Base-by-base conservation (phyloP, 2,113 vertebrate genomes). In the Platichthys stellatus region DNA sequence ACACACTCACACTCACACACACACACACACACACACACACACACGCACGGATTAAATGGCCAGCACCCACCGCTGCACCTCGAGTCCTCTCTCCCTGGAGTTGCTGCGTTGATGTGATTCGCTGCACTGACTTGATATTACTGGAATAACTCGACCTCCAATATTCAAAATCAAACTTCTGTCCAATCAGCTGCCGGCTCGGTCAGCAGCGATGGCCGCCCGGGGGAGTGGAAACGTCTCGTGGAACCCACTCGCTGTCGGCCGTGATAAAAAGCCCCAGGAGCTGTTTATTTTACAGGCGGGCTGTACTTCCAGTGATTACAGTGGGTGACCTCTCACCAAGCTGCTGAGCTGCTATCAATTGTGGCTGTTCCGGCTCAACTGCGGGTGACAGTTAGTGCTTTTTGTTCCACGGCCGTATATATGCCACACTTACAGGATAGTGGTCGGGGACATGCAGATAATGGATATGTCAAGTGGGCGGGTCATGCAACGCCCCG, bases 281-380 rank as follows among this genome's bases (percentile, higher is more conserved):
- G 64, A 80, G 80, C 73, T 85, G 82, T 84, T 84, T 79, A 77
- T 87, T 86, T 89, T 74, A 83, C 77, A 77, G 79, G 72, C 45
- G 9, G 75, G 73, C 85, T 70, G 31, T 76, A 82, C 83, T 82
- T 78, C 57, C 68, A 74, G 73, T 70, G 78, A 86, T 90, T 90
- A 84, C 69, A 73, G 68, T 26, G 76, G 73, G 77, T 77, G 84
- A 86, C 86, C 85, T 91, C 88, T 88, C 67, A 76, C 84, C 66
- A 66, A 62, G 74, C 83, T 73, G 81, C 35, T 70, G 78, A 83
- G 86, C 63, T 68, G 76, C 81, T 77, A 87, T 90, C 81, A 86
- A 80, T 87, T 86, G 84, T 75, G 74, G 81, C 79, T 71, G 65
- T 78, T 83, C 56, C 73, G 74, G 74, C 77, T 75, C 21, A 6